Evolutionary conservation across 2,797 vertebrate species (phyloP), one percentile per base, ranked within the genome.

Genomic region (Lagorchestes hirsutus): DNA sequence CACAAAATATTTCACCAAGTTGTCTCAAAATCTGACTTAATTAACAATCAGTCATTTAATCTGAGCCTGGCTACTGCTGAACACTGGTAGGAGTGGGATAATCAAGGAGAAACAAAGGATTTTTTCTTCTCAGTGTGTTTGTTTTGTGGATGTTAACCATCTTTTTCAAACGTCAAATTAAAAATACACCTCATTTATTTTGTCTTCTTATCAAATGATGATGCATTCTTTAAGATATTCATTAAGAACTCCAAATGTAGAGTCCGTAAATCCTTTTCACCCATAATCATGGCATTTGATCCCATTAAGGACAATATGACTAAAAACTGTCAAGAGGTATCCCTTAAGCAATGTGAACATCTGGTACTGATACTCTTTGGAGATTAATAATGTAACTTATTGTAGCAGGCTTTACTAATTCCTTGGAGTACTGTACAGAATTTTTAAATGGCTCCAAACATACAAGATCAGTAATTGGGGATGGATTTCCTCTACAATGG

Each of bases 391-490:
- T 59, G 97, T 94, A 97, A 82, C 93, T 95, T 56, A 96, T 52
- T 24, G 5, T 82, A 96, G 90, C 90, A 94, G 94, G 96, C 92
- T 95, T 97, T 92, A 57, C 56, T 98, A 93, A 97, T 97, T 97
- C 97, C 96, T 97, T 95, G 97, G 97, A 95, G 96, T 90, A 54
- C 96, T 97, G 96, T 55, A 82, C 96, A 97, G 62, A 57, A 94
- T 96, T 98, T 97, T 95, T 97, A 97, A 98, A 96, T 96, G 95
- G 55, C 94, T 97, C 96, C 96, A 97, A 98, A 97, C 92, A 96
- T 93, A 98, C 94, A 94, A 29, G 0, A 4, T 12, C 29, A 96
- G 94, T 96, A 96, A 97, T 87, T 95, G 96, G 97, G 54, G 27
- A 93, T 92, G 93, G 90, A 94, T 95, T 97, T 98, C 34, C 96